These are phyloP conservation scores for Eulithis prunata DNA, from an alignment of 2,888 invertebrate genomes.

Conservation along the genomic window DNA sequence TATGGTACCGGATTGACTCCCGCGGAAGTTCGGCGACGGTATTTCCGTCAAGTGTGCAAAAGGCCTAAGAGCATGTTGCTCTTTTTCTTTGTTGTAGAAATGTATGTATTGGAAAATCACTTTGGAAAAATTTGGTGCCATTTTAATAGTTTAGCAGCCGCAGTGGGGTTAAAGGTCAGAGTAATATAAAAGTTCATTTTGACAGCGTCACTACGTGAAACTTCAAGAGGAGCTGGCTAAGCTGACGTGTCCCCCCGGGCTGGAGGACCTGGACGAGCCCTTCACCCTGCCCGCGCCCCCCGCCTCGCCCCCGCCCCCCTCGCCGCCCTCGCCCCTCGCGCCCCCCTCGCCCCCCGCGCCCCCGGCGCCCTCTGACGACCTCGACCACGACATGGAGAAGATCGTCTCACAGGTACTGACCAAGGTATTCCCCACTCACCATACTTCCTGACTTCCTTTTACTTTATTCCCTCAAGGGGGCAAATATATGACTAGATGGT, in stretches of 20 bases:
- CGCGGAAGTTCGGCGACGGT: too few relatives aligned
- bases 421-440: slow-evolving; percentile 16
- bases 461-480: too few relatives aligned
- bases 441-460: not conserved
- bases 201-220: slow-evolving; percentile 91
- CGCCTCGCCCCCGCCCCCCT: slow-evolving; percentile 53
- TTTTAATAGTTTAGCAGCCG: too few relatives aligned
- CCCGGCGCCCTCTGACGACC: slow-evolving; percentile 68
- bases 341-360: slow-evolving; percentile 24
- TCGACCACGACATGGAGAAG: slow-evolving; percentile 91
- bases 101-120: too few relatives aligned
- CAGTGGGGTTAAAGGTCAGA: not conserved
- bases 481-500: too few relatives aligned
- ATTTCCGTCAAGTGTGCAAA: too few relatives aligned
- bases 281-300: slow-evolving; percentile 68
- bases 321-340: slow-evolving; percentile 35
- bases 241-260: slow-evolving; percentile 90
- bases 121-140: too few relatives aligned
- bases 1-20: too few relatives aligned
- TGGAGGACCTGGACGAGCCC: slow-evolving; percentile 88
- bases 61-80: too few relatives aligned
- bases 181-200: not conserved
- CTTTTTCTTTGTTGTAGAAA: too few relatives aligned
- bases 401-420: slow-evolving; percentile 86
- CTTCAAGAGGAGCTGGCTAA: slow-evolving; percentile 94